phyloP scores from a whole-genome alignment of 2,888 invertebrate species.

The Caenorhabditis macrosperma region DNA sequence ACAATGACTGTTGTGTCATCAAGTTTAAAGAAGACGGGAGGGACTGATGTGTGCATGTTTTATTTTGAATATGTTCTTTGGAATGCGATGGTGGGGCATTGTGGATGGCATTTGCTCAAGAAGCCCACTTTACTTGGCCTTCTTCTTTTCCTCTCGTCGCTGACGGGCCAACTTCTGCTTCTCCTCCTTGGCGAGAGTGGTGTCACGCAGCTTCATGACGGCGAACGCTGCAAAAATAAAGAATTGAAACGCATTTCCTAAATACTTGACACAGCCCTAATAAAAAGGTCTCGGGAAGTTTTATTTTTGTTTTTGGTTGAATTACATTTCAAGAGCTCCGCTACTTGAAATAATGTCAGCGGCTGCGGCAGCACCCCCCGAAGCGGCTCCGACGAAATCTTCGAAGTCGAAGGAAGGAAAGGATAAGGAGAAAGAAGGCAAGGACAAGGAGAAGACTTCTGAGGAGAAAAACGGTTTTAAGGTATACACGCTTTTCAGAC shows the following conservation, averaged over 20 bases:
- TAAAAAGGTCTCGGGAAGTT: neutral
- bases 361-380: too few species aligned
- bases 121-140: slow-evolving; percentile 52
- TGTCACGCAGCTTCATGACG: slow-evolving; percentile 42
- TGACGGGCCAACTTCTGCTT: slow-evolving; percentile 25
- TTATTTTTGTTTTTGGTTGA: slow-evolving; percentile 1
- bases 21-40: neutral
- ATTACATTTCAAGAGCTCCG: too few species aligned
- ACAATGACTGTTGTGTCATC: neutral
- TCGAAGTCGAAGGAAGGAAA: too few species aligned
- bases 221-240: slow-evolving; percentile 47
- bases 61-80: slow-evolving; percentile 19
- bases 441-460: too few species aligned
- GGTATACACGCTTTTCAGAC: neutral
- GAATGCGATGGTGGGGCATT: slow-evolving; percentile 11
- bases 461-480: neutral
- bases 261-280: neutral
- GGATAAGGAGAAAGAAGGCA: too few species aligned
- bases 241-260: too few species aligned
- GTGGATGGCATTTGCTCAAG: neutral
- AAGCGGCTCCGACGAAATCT: too few species aligned
- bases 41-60: too few species aligned
- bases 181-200: slow-evolving; percentile 41
- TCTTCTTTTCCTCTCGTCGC: slow-evolving; percentile 54
- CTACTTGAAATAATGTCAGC: too few species aligned